phyloP scores from a whole-genome alignment of 2,797 vertebrate species.

The Sebastes ruberrimus region DNA sequence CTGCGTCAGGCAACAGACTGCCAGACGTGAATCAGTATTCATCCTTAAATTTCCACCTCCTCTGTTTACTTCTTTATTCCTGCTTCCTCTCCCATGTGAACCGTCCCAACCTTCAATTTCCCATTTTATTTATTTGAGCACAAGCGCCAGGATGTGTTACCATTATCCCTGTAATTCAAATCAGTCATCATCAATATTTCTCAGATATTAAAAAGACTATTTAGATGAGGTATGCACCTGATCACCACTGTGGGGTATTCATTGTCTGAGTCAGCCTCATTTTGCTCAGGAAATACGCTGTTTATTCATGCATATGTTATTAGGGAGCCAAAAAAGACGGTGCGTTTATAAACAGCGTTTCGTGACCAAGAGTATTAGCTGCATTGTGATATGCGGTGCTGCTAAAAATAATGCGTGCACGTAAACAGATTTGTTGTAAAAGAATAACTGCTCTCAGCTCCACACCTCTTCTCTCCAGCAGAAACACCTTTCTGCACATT shows the following conservation, averaged over 20 bases:
- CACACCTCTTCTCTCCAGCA: neutral
- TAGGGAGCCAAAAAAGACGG: conserved; percentile 6
- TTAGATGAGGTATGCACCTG: neutral
- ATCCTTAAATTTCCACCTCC: neutral
- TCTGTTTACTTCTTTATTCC: neutral
- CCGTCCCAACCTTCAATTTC: neutral
- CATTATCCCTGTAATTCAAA: neutral
- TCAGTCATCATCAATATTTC: neutral
- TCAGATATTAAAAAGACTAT: neutral
- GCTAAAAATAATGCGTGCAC: conserved; percentile 8
- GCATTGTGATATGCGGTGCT: neutral
- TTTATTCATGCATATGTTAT: conserved; percentile 12
- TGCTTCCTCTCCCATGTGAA: neutral
- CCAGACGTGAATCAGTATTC: neutral
- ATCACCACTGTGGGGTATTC: neutral
- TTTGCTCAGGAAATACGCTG: neutral
- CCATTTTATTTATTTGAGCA: neutral
- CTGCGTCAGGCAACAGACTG: neutral
- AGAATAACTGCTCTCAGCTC: neutral
- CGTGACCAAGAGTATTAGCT: neutral
- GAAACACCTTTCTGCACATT: neutral
- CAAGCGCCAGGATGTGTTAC: neutral
- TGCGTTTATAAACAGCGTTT: neutral
- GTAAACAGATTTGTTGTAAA: conserved; percentile 13
- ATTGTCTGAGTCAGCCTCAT: neutral